phyloP scores from a whole-genome alignment of 2,797 vertebrate species.

The Sus cebifrons region DNA sequence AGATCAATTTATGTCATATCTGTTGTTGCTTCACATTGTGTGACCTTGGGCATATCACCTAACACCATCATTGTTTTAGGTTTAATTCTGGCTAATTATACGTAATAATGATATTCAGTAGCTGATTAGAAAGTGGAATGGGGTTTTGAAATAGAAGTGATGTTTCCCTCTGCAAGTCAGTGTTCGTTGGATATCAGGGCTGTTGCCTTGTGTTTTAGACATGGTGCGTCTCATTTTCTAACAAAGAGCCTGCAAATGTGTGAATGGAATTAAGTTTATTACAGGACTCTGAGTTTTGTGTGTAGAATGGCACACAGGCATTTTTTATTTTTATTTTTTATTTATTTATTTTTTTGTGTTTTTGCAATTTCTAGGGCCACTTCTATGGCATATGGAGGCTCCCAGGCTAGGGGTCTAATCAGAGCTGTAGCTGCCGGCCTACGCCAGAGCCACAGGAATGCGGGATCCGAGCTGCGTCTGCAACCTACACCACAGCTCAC shows the following conservation, averaged over 20 bases:
- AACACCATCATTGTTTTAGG: conserved; percentile 2
- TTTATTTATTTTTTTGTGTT: too few relatives aligned
- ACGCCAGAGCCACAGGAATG: too few relatives aligned
- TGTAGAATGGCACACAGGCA: conserved; percentile 65
- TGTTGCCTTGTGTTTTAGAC: conserved; percentile 48
- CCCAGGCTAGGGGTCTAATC: too few relatives aligned
- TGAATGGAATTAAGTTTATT: conserved; percentile 77
- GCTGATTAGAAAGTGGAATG: not conserved
- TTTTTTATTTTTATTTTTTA: too few relatives aligned
- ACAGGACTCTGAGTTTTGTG: conserved; percentile 61
- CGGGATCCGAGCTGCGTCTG: too few relatives aligned
- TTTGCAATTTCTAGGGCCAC: too few relatives aligned
- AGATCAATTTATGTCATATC: not conserved
- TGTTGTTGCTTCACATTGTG: not conserved
- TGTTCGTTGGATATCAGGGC: not conserved
- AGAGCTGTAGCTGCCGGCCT: too few relatives aligned
- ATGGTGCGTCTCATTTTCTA: conserved; percentile 49
- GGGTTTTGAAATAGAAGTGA: conserved; percentile 37
- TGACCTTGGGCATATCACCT: conserved; percentile 14
- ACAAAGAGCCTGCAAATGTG: conserved; percentile 51
- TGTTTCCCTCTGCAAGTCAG: not conserved
- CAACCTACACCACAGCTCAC: too few relatives aligned
- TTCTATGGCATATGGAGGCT: too few relatives aligned
- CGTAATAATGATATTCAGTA: not conserved
- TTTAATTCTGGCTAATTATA: conserved; percentile 41